phyloP scores from a whole-genome alignment of 2,888 invertebrate genomes.

The Latrodectus elegans region DNA sequence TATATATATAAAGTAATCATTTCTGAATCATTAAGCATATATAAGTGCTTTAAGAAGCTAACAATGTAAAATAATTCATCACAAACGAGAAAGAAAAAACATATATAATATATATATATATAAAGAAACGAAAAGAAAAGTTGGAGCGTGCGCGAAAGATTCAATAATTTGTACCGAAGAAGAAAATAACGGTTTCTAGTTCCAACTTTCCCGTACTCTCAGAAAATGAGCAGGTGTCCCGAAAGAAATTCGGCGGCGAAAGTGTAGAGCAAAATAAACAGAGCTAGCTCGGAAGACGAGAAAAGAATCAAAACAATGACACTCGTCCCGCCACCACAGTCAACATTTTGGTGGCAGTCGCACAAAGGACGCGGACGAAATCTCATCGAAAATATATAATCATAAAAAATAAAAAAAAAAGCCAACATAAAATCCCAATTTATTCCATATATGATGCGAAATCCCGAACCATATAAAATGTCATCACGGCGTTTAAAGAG shows the following conservation, averaged over 20 bases:
- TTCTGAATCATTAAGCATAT: too few relatives aligned
- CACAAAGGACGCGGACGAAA: neutral
- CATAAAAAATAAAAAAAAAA: constrained; percentile 44
- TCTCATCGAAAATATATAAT: neutral
- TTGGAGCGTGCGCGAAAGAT: too few relatives aligned
- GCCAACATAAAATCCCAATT: constrained; percentile 51
- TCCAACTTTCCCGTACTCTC: constrained; percentile 12
- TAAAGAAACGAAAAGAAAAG: too few relatives aligned
- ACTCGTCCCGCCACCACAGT: neutral
- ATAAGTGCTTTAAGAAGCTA: too few relatives aligned
- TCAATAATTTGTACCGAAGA: neutral
- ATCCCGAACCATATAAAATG: too few relatives aligned
- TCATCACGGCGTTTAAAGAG: too few relatives aligned
- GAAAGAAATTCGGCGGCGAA: constrained; percentile 1
- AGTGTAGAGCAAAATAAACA: constrained; percentile 68
- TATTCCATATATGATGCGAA: neutral
- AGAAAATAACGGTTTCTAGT: neutral
- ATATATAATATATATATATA: too few relatives aligned
- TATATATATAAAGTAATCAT: too few relatives aligned
- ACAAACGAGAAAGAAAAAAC: too few relatives aligned
- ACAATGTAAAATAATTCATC: too few relatives aligned
- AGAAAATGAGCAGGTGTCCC: constrained; percentile 57
- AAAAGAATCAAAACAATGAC: constrained; percentile 66
- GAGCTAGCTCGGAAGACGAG: constrained; percentile 14
- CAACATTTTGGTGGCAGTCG: neutral